These are phyloP conservation scores for Lomographa bimaculata DNA, from an alignment of 2,888 invertebrate species.

Conservation along the genomic window DNA sequence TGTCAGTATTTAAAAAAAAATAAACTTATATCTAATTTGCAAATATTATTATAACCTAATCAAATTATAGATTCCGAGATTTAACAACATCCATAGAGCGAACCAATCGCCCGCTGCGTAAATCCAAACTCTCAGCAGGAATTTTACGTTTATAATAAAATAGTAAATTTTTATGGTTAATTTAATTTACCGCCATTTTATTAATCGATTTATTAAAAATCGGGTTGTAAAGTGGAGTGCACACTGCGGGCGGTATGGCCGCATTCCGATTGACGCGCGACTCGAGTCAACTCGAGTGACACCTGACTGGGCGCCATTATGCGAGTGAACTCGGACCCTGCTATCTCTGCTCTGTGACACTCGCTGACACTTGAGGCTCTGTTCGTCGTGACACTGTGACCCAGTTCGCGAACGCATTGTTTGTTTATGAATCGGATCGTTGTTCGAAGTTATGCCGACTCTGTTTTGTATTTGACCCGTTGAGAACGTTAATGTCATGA, in stretches of 20 bases:
- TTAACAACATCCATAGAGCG: slow-evolving; percentile 25
- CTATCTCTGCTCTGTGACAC: slow-evolving; percentile 50
- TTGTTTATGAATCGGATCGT: slow-evolving; percentile 49
- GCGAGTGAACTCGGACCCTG: slow-evolving; percentile 43
- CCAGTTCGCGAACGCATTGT: slow-evolving; percentile 63
- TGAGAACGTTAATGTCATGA: slow-evolving; percentile 12
- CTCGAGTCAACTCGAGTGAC: slow-evolving; percentile 39
- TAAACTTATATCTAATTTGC: slow-evolving; percentile 6
- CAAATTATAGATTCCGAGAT: slow-evolving; percentile 22
- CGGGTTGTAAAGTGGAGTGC: slow-evolving; percentile 24
- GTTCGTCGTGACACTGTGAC: slow-evolving; percentile 60
- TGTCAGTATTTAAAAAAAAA: too few relatives aligned
- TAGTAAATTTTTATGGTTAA: slow-evolving; percentile 22
- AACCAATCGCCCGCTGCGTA: slow-evolving; percentile 29
- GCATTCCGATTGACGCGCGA: slow-evolving; percentile 43
- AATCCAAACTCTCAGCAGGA: slow-evolving; percentile 27
- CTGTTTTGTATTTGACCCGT: slow-evolving; percentile 20
- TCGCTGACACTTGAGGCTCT: slow-evolving; percentile 55
- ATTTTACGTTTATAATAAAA: slow-evolving; percentile 16
- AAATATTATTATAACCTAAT: slow-evolving; percentile 21
- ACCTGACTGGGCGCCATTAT: slow-evolving; percentile 49
- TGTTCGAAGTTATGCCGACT: slow-evolving; percentile 30
- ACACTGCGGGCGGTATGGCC: slow-evolving; percentile 34
- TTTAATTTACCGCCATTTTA: slow-evolving; percentile 29
- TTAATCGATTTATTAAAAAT: slow-evolving; percentile 29